Base-by-base conservation (phyloP, 1,140 invertebrate genomes). In the Propsilocerus akamusi region DNA sequence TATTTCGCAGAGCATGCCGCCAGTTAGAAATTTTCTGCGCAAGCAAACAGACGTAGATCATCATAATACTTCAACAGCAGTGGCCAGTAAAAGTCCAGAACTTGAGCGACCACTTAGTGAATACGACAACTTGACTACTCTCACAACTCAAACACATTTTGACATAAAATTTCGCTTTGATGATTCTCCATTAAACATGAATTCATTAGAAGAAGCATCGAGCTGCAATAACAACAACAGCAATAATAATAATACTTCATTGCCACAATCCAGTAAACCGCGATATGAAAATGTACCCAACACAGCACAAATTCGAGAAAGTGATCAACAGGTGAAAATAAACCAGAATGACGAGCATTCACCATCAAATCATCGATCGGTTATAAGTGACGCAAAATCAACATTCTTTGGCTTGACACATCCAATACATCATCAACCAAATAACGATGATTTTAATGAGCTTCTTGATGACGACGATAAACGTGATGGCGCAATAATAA, bases 361-460 rank as follows among this genome's bases (percentile, higher is more conserved):
- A 30, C n/a, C 28, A 6, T 6, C 28, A 30, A 50, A 26, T 4
- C 14, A 49, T 5, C 41, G 41, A 30, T 26, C 49, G 14, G 49
- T 37, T 14, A 30, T 46, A 12, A 51, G 49, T 49, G 62, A 62
- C 47, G 63, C 63, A 28, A 65, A 65, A 51, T 65, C 59, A 24
- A 61, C 62, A 47, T 65, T 65, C 53, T 64, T 65, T 48, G 63
- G 63, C 41, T 56, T 65, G n/a, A 47, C 59, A 63, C 51, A 59
- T 53, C 32, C 56, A 56, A 50, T 55, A 56, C n/a, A 41, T 14
- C 37, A 46, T 34, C 22, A 48, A n/a, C n/a, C n/a, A n/a, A n/a
- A 51, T 14, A 41, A 46, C 26, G 30, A 37, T 23, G 32, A 50
- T 41, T 8, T 41, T 4, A 20, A 47, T 12, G 22, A 17, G 34